Base-by-base conservation (phyloP, 2,888 invertebrate genomes). In the Limnephilus lunatus region DNA sequence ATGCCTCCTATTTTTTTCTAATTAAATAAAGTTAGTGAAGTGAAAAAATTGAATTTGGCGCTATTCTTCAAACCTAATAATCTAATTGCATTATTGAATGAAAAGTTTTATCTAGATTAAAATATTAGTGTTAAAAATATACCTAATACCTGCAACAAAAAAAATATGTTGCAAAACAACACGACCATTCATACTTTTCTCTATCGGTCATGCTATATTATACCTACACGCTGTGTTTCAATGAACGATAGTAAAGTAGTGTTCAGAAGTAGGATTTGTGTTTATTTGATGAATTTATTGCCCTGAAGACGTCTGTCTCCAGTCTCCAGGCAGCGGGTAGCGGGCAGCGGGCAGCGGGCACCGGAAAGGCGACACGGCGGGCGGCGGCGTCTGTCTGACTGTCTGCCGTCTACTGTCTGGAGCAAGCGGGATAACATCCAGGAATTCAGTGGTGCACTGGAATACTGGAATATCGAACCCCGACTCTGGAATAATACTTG, bases 401-500 rank as follows among this genome's bases (percentile, higher is more conserved):
- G 89, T 89, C 81, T 89, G n/a, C 89, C 25, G 68, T 89, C 44
- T 44, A 48, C 48, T 48, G 48, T 48, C 81, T 89, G 44, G 12
- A n/a, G 30, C 86, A 30, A n/a, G 30, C 86, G 48, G 39, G 48
- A 44, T 25, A 44, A 80, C 9, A 80, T 87, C 19, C 81, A 86
- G 53, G 89, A 89, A 89, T 83, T 44, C 90, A 83, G 31, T 85
- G 81, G 85, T 91, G 90, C 90, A 91, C 32, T 85, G 85, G 90
- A 91, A 89, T 89, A 91, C 32, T 85, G 85, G 90, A 91, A 89
- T 89, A 91, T 89, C 68, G 91, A 91, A 89, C 89, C 89, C 91
- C 44, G 68, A 90, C 88, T 92, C 86, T 89, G 93, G 83, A 93
- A 92, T 85, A 94, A 91, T 32, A 53, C 68, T 88, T 88, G 91